These are phyloP conservation scores for Parauchenoglanis punctatus DNA, from an alignment of 2,797 vertebrate genomes.

Conservation along the genomic window DNA sequence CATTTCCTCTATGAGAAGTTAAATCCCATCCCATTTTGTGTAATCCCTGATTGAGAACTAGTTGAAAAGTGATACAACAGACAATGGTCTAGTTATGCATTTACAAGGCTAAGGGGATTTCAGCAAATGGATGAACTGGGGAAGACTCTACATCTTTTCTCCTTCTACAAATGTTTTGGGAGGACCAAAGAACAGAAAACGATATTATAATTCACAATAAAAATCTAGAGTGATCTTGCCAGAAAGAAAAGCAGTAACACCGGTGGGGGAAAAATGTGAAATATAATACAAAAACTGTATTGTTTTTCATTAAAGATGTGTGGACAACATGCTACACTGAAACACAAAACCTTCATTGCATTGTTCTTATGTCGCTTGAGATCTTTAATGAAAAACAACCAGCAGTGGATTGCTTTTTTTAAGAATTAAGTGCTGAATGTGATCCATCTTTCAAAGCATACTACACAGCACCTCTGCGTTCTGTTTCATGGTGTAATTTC, in stretches of 20 bases:
- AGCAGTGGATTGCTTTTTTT: not conserved
- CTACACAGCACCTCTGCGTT: not conserved
- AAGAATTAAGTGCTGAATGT: not conserved
- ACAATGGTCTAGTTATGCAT: slow-evolving; percentile 1
- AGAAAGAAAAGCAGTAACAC: not conserved
- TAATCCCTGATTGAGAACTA: not conserved
- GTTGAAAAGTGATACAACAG: not conserved
- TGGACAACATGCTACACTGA: not conserved
- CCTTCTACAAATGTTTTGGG: not conserved
- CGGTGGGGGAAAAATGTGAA: not conserved
- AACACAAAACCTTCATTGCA: not conserved
- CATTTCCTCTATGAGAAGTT: not conserved
- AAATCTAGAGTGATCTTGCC: not conserved
- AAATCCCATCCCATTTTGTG: not conserved
- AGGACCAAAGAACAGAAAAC: slow-evolving; percentile 14
- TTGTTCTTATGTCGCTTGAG: not conserved
- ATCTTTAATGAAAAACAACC: not conserved
- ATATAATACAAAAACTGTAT: not conserved
- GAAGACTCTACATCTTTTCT: slow-evolving; percentile 31
- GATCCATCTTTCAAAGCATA: not conserved
- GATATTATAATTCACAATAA: slow-evolving; percentile 9
- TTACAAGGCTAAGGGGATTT: slow-evolving; percentile 24
- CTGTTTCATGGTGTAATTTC: not conserved
- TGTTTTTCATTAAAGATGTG: not conserved
- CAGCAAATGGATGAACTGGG: slow-evolving; percentile 21